A percentile compares a stretch with the other conserved stretches of the same genome.
Evolutionary conservation across 2,797 vertebrate genomes (phyloP).

Genomic region (Adrianichthys oophorus): DNA sequence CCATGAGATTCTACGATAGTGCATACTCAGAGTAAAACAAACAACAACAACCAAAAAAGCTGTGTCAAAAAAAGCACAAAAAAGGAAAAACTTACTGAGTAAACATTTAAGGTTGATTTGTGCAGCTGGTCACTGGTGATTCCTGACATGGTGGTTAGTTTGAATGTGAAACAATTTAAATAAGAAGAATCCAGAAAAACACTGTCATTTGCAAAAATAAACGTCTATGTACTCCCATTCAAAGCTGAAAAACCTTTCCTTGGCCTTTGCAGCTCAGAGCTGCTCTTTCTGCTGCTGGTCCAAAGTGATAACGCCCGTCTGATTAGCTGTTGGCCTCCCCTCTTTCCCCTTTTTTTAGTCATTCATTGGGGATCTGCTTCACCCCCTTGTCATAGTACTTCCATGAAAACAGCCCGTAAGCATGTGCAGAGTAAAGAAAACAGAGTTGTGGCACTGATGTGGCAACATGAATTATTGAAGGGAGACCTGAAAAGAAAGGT

Average conservation of each 20-base stretch:
- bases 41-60: background rate
- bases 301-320: constrained; percentile 18
- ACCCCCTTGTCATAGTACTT: constrained; percentile 51
- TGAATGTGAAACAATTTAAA: constrained; percentile 15
- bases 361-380: constrained; percentile 46
- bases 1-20: constrained; percentile 85
- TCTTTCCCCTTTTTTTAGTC: constrained; percentile 23
- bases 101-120: constrained; percentile 76
- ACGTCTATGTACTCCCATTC: constrained; percentile 27
- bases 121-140: constrained; percentile 78
- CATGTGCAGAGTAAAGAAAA: constrained; percentile 39
- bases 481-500: constrained; percentile 64
- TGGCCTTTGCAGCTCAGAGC: constrained; percentile 9
- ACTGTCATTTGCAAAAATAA: background rate
- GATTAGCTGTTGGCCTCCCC: constrained; percentile 11
- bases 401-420: constrained; percentile 47
- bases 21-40: constrained; percentile 8
- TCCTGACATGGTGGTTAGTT: constrained; percentile 70
- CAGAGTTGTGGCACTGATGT: constrained; percentile 69
- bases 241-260: constrained; percentile 15
- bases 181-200: constrained; percentile 5
- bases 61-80: background rate
- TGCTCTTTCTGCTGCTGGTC: constrained; percentile 14
- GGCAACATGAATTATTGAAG: constrained; percentile 79
- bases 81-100: constrained; percentile 63